phyloP scores from a whole-genome alignment of 2,797 vertebrate genomes.

The Sebastes taczanowskii region DNA sequence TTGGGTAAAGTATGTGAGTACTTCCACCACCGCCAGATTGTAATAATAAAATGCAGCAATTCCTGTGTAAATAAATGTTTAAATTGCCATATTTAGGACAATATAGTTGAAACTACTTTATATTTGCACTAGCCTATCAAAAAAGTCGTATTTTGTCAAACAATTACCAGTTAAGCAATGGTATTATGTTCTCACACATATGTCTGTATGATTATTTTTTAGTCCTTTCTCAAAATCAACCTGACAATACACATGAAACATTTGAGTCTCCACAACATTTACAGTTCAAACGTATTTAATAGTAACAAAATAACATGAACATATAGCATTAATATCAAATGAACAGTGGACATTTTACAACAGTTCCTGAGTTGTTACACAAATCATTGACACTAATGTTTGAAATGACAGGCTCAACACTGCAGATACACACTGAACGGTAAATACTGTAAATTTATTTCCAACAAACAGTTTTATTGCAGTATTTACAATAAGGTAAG shows the following conservation, averaged over 20 bases:
- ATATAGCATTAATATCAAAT: conserved; percentile 68
- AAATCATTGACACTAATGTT: conserved; percentile 71
- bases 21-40: background rate
- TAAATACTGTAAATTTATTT: conserved; percentile 70
- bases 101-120: background rate
- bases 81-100: background rate
- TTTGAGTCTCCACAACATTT: conserved; percentile 7
- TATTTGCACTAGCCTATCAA: background rate
- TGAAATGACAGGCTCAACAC: conserved; percentile 86
- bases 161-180: background rate
- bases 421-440: conserved; percentile 85
- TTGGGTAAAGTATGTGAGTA: background rate
- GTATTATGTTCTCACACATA: background rate
- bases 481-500: conserved; percentile 79
- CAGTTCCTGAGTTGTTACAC: conserved; percentile 84
- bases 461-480: conserved; percentile 66
- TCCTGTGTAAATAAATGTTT: background rate
- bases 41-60: background rate
- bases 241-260: conserved; percentile 10
- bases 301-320: conserved; percentile 77
- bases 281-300: conserved; percentile 77
- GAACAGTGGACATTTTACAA: conserved; percentile 76
- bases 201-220: background rate
- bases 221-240: background rate
- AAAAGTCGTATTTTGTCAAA: background rate